Percentiles rank a stretch among this genome's conserved stretches.
Conservation (phyloP, 2,113 vertebrate genomes). For the Lepus timidus region DNA sequence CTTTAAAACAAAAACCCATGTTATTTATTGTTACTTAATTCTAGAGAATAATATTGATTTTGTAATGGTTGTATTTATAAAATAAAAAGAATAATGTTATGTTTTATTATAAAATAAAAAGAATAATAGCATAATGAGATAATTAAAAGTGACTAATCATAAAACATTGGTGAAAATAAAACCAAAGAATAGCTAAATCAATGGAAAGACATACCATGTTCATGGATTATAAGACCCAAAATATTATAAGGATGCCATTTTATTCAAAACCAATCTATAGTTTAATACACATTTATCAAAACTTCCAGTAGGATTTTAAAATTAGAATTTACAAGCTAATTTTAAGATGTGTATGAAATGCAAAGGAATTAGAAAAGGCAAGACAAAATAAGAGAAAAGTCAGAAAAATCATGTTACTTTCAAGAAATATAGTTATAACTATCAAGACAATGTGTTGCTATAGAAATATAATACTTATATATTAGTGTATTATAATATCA, state of each 20-base stretch:
- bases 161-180: conserved; percentile 7
- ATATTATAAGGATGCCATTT: background rate
- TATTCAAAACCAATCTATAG: background rate
- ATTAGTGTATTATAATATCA: too few species aligned
- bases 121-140: background rate
- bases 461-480: background rate
- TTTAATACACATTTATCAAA: conserved; percentile 13
- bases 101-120: background rate
- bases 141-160: background rate
- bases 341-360: background rate
- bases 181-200: background rate
- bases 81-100: too few species aligned
- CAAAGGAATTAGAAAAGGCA: background rate
- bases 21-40: background rate
- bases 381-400: background rate
- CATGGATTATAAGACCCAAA: background rate
- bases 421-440: background rate
- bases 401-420: background rate
- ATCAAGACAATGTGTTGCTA: background rate
- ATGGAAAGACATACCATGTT: background rate
- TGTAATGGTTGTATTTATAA: background rate
- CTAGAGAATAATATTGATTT: background rate
- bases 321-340: background rate
- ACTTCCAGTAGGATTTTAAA: background rate
- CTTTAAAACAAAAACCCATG: background rate